These are phyloP conservation scores for Mactromeris polynyma DNA, from an alignment of 2,888 invertebrate species.

Conservation along the genomic window DNA sequence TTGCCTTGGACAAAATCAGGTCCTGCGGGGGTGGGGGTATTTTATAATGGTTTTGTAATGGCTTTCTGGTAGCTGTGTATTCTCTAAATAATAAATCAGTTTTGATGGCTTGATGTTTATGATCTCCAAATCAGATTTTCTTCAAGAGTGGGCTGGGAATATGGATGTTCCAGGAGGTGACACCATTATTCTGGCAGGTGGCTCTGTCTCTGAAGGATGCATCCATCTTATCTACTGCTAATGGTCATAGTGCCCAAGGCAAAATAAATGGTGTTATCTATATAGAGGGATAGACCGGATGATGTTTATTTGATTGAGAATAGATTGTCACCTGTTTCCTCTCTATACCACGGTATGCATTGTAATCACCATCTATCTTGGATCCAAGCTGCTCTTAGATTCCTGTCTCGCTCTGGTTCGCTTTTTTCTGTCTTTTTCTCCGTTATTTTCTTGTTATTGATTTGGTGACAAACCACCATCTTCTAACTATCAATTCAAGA, in stretches of 20 bases:
- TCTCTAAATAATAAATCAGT: no score
- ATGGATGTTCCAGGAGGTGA: not conserved
- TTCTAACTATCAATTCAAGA: not conserved
- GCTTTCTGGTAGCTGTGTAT: no score
- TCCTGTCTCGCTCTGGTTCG: not conserved
- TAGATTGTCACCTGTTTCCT: constrained; percentile 1
- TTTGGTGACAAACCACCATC: not conserved
- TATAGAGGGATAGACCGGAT: not conserved
- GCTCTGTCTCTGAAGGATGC: not conserved
- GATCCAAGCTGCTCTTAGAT: not conserved
- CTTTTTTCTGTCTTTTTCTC: not conserved
- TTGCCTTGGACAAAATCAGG: no score
- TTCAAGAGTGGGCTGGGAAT: no score
- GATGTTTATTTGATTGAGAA: not conserved
- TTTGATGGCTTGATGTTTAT: no score
- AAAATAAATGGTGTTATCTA: not conserved
- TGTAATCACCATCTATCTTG: not conserved
- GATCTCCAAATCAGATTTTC: no score
- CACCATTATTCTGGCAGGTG: not conserved
- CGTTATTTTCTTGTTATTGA: not conserved
- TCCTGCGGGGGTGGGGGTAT: no score
- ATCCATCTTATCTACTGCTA: not conserved
- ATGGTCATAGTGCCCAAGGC: not conserved
- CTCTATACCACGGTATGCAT: not conserved
- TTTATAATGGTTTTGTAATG: no score